phyloP scores from a whole-genome alignment of 2,797 vertebrate species.

The Danio tinwini region DNA sequence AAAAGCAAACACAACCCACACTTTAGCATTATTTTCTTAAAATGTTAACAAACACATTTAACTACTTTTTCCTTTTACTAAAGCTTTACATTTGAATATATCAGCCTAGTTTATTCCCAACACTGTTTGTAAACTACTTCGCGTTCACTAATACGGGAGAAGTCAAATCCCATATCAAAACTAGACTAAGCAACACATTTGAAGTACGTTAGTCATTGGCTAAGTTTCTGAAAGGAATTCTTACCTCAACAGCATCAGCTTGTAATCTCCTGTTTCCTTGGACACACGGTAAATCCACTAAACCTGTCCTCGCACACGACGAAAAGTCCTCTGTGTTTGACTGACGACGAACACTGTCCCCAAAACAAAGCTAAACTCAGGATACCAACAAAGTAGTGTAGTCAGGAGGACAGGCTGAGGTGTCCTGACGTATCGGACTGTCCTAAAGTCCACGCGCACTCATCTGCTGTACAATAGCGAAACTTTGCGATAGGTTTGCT shows the following conservation, averaged over 20 bases:
- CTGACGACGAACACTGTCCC: not conserved
- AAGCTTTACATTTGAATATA: too few relatives aligned
- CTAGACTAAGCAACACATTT: not conserved
- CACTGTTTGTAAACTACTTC: not conserved
- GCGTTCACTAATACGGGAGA: not conserved
- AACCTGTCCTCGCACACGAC: not conserved
- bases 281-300: constrained; percentile 31
- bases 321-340: constrained; percentile 7
- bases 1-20: too few relatives aligned
- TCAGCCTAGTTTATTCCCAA: too few relatives aligned
- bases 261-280: constrained; percentile 16
- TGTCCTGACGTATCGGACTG: not conserved
- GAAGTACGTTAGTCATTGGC: too few relatives aligned
- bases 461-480: constrained; percentile 48
- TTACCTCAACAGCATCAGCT: constrained; percentile 28
- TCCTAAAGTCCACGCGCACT: constrained; percentile 33
- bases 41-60: too few relatives aligned
- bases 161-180: not conserved
- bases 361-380: constrained; percentile 5
- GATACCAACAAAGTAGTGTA: not conserved
- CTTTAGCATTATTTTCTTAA: too few relatives aligned
- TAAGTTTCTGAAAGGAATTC: not conserved
- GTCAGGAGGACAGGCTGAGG: not conserved
- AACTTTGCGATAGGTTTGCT: constrained; percentile 58
- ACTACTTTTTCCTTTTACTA: too few relatives aligned